Evolutionary conservation across 1,140 invertebrate genomes (phyloP).

Genomic region (Ganaspis sp.): DNA sequence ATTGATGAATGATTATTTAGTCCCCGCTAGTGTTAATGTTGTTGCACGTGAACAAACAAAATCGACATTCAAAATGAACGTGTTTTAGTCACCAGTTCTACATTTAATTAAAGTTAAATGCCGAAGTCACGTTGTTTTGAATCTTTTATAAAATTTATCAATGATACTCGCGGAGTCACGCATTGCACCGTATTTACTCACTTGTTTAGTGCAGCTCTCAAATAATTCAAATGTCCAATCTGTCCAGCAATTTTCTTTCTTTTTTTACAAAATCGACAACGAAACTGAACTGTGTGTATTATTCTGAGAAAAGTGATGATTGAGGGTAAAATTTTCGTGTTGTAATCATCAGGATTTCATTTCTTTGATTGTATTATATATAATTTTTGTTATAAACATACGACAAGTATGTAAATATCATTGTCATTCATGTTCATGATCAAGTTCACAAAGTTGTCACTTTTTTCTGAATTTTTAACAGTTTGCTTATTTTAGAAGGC

Average conservation of each 20-base stretch:
- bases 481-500: background rate
- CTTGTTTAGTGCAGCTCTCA: background rate
- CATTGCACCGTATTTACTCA: slow-evolving; percentile 1
- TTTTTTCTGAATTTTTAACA: background rate
- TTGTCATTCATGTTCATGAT: background rate
- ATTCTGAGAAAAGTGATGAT: background rate
- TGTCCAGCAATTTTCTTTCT: background rate
- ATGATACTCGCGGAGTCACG: background rate
- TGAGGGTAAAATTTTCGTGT: background rate
- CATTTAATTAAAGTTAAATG: background rate
- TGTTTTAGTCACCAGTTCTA: background rate
- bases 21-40: background rate
- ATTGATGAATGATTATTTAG: slow-evolving; percentile 21
- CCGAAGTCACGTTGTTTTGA: background rate
- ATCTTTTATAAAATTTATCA: background rate
- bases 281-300: background rate
- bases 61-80: background rate
- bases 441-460: background rate
- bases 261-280: background rate
- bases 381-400: no score
- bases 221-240: background rate
- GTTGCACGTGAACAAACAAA: slow-evolving; percentile 26
- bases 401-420: background rate
- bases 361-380: background rate
- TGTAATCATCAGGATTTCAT: background rate